Evolutionary conservation across 2,797 vertebrate genomes (phyloP).

Genomic region (Danio tinwini): DNA sequence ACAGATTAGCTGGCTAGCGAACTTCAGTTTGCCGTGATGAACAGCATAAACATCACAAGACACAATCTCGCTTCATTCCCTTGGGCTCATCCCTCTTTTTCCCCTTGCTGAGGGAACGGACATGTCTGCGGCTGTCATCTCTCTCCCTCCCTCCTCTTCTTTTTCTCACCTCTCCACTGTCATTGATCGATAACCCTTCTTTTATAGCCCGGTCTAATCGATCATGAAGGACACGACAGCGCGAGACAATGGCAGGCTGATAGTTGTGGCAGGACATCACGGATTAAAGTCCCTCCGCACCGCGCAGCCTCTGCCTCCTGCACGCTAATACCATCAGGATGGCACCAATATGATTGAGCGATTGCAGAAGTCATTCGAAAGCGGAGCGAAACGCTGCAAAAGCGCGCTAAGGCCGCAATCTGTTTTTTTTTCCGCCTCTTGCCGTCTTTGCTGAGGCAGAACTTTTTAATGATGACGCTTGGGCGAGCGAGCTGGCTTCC

Average conservation of each 20-base stretch:
- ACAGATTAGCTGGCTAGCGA: constrained; percentile 56
- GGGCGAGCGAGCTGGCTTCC: constrained; percentile 42
- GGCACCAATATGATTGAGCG: constrained; percentile 56
- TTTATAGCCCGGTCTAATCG: constrained; percentile 65
- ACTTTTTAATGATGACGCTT: constrained; percentile 62
- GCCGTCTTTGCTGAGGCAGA: constrained; percentile 63
- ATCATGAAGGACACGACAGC: constrained; percentile 66
- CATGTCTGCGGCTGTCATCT: constrained; percentile 59
- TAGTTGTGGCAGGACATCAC: constrained; percentile 63
- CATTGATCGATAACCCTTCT: constrained; percentile 69
- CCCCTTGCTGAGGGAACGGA: constrained; percentile 54
- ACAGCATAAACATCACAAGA: constrained; percentile 60
- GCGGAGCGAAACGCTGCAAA: constrained; percentile 48
- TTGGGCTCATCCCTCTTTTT: constrained; percentile 56
- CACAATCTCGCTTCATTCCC: constrained; percentile 58
- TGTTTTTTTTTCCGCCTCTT: constrained; percentile 51
- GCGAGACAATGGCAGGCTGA: constrained; percentile 65
- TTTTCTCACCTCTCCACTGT: constrained; percentile 55
- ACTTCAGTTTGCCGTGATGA: constrained; percentile 57
- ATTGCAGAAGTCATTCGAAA: constrained; percentile 61
- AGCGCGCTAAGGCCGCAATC: constrained; percentile 51
- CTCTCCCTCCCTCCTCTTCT: constrained; percentile 28
- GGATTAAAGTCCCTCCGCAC: constrained; percentile 61
- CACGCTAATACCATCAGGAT: constrained; percentile 48
- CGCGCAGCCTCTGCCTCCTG: constrained; percentile 45